Evolutionary conservation across 2,888 invertebrate genomes (phyloP), one percentile per base, ranked within the genome.

Genomic region (Operophtera brumata): DNA sequence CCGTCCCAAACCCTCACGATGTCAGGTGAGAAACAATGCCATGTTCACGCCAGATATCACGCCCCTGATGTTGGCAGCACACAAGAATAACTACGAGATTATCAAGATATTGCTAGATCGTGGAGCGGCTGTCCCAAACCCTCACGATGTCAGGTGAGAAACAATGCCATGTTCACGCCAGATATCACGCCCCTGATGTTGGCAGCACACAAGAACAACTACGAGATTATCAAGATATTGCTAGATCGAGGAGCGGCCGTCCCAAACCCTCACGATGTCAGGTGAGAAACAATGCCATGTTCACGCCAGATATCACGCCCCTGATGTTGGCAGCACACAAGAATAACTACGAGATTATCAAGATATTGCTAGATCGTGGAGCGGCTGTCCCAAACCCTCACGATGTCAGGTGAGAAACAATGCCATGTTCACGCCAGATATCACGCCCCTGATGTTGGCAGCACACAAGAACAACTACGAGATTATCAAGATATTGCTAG

Each of bases 391-490:
- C 97, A 0, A 94, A 96, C 91, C 97, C 97, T 20, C 97, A 97
- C 76, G 96, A 96, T 67, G 94, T 96, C 66, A 93, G 92, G 94
- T n/a, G n/a, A n/a, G n/a, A n/a, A n/a, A n/a, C n/a, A n/a, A n/a
- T n/a, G n/a, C n/a, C n/a, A n/a, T n/a, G n/a, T n/a, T n/a, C n/a
- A n/a, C n/a, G n/a, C n/a, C n/a, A n/a, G n/a, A n/a, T n/a, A 94
- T 98, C 66, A 98, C 98, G 0, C 98, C 98, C 0, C 88, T 99
- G 57, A 96, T 97, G 74, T 88, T 98, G 65, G 98, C 98, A 0
- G 97, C 98, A 25, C 98, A 98, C 77, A 93, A 95, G 75, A 97
- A 98, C 80, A 98, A 98, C 88, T 98, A 98, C 76, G 98, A 98
- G 89, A 98, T 98, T 70, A 92, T 99, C 65, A 98, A 98, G 86